These are phyloP conservation scores for Spheniscus mendiculus DNA, from an alignment of 2,113 vertebrate species.

Conservation along the genomic window DNA sequence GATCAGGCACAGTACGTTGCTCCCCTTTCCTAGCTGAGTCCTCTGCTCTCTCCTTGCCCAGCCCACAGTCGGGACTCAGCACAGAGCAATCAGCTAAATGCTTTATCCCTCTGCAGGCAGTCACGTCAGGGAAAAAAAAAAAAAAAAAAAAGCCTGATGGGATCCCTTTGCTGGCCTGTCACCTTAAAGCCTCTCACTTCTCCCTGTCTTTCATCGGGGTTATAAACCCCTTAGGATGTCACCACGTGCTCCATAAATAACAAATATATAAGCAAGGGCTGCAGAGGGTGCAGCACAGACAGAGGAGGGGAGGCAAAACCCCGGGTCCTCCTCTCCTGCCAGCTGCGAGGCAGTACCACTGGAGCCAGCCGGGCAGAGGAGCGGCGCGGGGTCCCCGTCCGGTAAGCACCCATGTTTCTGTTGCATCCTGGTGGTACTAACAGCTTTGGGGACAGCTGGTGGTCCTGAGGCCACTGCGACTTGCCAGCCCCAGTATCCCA, in stretches of 20 bases:
- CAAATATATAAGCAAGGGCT: slow-evolving; percentile 47
- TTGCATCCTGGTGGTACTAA: background rate
- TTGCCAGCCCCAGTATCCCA: background rate
- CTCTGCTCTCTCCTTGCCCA: background rate
- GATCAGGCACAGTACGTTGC: background rate
- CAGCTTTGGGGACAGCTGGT: background rate
- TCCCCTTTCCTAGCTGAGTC: background rate
- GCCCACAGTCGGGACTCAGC: background rate
- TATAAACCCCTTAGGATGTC: slow-evolving; percentile 58
- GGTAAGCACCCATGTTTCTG: slow-evolving; percentile 31
- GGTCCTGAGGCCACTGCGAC: background rate
- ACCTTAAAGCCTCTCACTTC: slow-evolving; percentile 61
- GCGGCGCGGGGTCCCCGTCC: fast-evolving
- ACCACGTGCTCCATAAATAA: slow-evolving; percentile 63
- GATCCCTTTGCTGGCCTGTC: slow-evolving; percentile 27
- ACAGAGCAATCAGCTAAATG: slow-evolving; percentile 61
- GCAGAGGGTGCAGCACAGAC: background rate
- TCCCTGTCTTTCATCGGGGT: slow-evolving; percentile 35
- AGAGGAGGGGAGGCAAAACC: background rate
- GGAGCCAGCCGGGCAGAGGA: background rate
- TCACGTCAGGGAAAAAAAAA: background rate
- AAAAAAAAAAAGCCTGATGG: background rate
- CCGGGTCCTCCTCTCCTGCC: background rate
- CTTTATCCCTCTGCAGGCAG: slow-evolving; percentile 50
- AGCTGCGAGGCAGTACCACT: background rate